Evolutionary conservation across 2,113 vertebrate species (phyloP).

Genomic region (Xenopus laevis): DNA sequence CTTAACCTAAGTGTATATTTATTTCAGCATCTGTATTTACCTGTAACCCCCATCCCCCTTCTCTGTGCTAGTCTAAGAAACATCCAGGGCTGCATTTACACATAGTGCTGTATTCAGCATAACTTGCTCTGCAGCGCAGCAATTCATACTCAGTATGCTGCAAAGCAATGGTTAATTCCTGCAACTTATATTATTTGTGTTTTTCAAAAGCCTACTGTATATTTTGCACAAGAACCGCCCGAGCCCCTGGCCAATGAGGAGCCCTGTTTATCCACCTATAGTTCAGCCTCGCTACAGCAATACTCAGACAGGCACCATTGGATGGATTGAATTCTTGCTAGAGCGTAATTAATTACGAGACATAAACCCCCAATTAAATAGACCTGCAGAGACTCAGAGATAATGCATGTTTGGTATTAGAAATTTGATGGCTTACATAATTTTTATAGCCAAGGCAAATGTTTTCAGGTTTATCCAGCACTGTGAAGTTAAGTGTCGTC

Average conservation of each 20-base stretch:
- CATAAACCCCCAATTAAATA: slow-evolving; percentile 45
- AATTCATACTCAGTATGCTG: no score
- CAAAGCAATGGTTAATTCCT: background rate
- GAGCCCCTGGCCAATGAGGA: slow-evolving; percentile 3
- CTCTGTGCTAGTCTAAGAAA: no score
- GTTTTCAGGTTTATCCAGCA: slow-evolving; percentile 42
- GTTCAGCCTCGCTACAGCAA: slow-evolving; percentile 11
- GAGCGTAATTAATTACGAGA: slow-evolving; percentile 42
- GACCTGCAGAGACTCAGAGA: slow-evolving; percentile 40
- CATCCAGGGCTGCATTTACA: no score
- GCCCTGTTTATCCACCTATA: slow-evolving; percentile 6
- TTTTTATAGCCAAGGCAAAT: slow-evolving; percentile 47
- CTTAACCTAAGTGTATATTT: no score
- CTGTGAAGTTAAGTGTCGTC: slow-evolving; percentile 40
- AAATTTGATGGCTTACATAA: slow-evolving; percentile 46
- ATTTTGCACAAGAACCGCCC: background rate
- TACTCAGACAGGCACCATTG: slow-evolving; percentile 31
- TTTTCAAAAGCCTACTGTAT: background rate
- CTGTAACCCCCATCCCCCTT: no score
- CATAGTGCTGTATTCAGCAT: no score
- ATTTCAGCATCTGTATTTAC: no score
- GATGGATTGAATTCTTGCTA: slow-evolving; percentile 36
- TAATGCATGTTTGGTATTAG: slow-evolving; percentile 47
- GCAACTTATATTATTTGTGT: background rate
- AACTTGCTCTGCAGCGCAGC: no score